Conservation (phyloP, 2,888 invertebrate species). For the Leptopterna dolabrata region DNA sequence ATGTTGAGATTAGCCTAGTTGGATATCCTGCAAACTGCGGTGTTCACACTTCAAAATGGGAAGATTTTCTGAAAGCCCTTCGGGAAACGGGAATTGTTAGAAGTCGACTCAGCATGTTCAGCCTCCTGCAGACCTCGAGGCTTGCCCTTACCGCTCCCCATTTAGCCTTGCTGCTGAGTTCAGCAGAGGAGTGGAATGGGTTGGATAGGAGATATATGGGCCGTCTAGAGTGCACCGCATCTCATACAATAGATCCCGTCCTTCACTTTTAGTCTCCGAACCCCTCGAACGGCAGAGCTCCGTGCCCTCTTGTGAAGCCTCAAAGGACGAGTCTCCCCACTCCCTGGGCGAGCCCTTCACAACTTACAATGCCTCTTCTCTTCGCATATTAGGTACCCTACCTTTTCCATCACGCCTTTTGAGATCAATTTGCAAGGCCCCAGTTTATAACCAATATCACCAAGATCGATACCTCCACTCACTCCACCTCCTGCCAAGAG, state of each 20-base stretch:
- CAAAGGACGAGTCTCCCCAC: background rate
- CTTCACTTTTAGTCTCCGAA: conserved; percentile 6
- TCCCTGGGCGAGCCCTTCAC: background rate
- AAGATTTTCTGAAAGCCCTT: background rate
- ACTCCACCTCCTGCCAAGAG: background rate
- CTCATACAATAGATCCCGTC: conserved; percentile 37
- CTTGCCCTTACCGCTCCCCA: background rate
- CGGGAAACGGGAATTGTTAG: background rate
- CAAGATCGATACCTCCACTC: conserved; percentile 1
- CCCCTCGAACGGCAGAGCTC: background rate
- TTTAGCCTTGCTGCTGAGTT: conserved; percentile 24
- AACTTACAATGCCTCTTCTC: conserved; percentile 34
- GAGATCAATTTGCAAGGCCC: background rate
- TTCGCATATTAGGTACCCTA: conserved; percentile 24
- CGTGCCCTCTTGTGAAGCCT: background rate
- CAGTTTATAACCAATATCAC: conserved; percentile 26
- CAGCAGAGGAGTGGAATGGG: conserved; percentile 20
- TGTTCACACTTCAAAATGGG: background rate
- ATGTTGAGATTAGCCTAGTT: background rate
- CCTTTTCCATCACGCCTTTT: background rate
- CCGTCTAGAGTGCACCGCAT: conserved; percentile 34
- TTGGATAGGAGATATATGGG: conserved; percentile 21
- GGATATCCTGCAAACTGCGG: background rate
- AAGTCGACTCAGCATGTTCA: conserved; percentile 36
- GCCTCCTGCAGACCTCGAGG: background rate